phyloP scores from a whole-genome alignment of 1,140 invertebrate genomes.

The Ostrea denselamellosa region DNA sequence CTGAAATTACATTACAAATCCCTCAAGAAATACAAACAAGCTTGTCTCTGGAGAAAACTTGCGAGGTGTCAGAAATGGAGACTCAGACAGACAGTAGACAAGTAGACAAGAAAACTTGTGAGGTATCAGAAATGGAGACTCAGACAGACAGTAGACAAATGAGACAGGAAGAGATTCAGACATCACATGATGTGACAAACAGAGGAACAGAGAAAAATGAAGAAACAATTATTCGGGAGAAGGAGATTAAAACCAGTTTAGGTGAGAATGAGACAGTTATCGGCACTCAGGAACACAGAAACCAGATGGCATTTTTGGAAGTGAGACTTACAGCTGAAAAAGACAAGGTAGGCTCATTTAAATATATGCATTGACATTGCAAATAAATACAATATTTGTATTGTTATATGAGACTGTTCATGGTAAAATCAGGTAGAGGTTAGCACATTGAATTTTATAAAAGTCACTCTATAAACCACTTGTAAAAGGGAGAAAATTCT shows the following conservation, averaged over 20 bases:
- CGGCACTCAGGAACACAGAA: constrained; percentile 16
- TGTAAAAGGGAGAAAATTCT: too few species aligned
- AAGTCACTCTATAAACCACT: too few species aligned
- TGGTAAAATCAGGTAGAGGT: too few species aligned
- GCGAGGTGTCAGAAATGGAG: constrained; percentile 36
- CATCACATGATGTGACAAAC: constrained; percentile 24
- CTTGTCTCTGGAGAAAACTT: not conserved
- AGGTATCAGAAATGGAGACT: constrained; percentile 33
- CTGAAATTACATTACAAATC: constrained; percentile 27
- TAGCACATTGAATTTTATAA: too few species aligned
- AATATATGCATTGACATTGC: too few species aligned
- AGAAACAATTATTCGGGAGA: constrained; percentile 13
- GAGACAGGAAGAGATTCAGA: constrained; percentile 31
- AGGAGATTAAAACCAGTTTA: constrained; percentile 8
- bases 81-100: constrained; percentile 29
- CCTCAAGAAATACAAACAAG: constrained; percentile 47
- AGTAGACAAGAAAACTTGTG: constrained; percentile 8
- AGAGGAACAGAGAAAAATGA: not conserved
- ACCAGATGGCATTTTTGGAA: constrained; percentile 7
- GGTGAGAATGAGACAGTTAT: not conserved
- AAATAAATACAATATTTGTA: too few species aligned
- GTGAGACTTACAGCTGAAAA: constrained; percentile 40
- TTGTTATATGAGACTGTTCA: too few species aligned
- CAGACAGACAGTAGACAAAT: constrained; percentile 34
- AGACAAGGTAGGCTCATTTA: not conserved